These are phyloP conservation scores for Emydura subglobosa DNA, from an alignment of 2,113 vertebrate genomes.

Conservation along the genomic window DNA sequence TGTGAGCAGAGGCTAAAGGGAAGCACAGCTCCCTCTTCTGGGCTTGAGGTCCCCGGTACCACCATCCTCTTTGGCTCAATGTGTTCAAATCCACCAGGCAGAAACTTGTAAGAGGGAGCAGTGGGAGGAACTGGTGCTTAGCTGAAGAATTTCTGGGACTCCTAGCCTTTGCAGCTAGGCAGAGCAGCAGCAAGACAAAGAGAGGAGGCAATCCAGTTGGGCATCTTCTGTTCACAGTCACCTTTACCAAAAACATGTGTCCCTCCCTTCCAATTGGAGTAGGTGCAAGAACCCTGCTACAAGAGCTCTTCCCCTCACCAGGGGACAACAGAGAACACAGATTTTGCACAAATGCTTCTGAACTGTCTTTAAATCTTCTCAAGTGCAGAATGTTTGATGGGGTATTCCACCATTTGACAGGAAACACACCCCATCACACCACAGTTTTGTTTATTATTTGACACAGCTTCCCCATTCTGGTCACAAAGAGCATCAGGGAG, in stretches of 20 bases:
- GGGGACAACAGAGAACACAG: not conserved
- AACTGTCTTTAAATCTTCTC: not conserved
- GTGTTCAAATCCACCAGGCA: not conserved
- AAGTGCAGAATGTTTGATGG: not conserved
- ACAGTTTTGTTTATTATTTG: not conserved
- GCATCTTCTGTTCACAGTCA: accelerated
- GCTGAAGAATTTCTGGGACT: not conserved
- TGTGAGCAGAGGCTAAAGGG: not conserved
- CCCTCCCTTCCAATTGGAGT: not conserved
- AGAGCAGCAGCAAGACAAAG: not conserved
- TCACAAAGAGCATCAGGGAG: not conserved
- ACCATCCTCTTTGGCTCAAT: not conserved
- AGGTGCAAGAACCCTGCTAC: not conserved
- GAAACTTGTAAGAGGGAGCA: not conserved
- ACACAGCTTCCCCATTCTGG: not conserved
- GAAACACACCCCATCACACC: not conserved
- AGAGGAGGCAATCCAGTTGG: not conserved
- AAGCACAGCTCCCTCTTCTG: not conserved
- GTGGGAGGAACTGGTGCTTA: not conserved
- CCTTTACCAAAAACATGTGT: not conserved
- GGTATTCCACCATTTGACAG: not conserved
- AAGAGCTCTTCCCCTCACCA: not conserved
- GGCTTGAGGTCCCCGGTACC: not conserved
- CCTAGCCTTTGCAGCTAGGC: not conserved
- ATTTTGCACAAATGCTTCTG: not conserved